Conservation (phyloP, 2,888 invertebrate species). For the Archips xylosteana region DNA sequence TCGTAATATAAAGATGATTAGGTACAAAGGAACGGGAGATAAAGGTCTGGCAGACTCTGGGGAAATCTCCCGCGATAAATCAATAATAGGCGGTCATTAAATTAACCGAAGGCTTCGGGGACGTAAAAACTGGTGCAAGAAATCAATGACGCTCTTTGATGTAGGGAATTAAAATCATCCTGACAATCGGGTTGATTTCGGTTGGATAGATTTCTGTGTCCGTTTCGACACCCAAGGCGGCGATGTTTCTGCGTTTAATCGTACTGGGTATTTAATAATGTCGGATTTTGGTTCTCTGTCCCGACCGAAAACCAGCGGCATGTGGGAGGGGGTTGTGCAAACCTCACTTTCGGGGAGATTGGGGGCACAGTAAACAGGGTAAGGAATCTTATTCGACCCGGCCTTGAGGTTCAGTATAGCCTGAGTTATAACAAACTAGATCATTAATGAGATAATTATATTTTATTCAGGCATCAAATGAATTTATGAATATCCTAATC, state of each 20-base stretch:
- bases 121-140: slow-evolving; percentile 25
- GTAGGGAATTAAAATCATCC: slow-evolving; percentile 18
- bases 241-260: slow-evolving; percentile 5
- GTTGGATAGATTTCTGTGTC: slow-evolving; percentile 9
- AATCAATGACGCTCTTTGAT: slow-evolving; percentile 30
- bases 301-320: not conserved
- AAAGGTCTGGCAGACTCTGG: slow-evolving; percentile 31
- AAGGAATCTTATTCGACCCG: not conserved
- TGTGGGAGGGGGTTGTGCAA: not conserved
- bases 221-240: not conserved
- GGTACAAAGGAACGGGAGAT: slow-evolving; percentile 14
- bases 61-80: slow-evolving; percentile 35
- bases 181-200: slow-evolving; percentile 9
- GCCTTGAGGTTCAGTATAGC: not conserved
- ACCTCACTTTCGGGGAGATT: not conserved
- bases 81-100: slow-evolving; percentile 37
- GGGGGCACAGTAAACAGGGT: not conserved
- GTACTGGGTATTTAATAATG: not conserved
- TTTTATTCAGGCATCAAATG: not conserved
- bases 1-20: not conserved
- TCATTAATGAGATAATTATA: not conserved
- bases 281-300: not conserved
- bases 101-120: slow-evolving; percentile 33
- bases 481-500: slow-evolving; percentile 2
- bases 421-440: not conserved